A percentile compares a stretch with the other conserved stretches of the same genome.
phyloP scores from a whole-genome alignment of 1,140 invertebrate species.

The Coenobita brevimanus region DNA sequence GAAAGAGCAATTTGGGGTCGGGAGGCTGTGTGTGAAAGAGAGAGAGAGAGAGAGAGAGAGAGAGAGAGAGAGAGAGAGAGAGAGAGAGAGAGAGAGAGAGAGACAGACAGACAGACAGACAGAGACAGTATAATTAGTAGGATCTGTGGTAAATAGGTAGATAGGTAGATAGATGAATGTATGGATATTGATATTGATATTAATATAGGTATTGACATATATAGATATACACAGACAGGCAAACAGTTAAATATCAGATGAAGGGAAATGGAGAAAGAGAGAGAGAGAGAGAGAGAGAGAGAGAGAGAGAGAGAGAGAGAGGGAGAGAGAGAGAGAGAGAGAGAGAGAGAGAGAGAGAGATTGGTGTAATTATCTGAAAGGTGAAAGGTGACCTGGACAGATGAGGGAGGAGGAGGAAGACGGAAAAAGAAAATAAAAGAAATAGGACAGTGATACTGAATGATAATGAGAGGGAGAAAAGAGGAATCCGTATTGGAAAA shows the following conservation, averaged over 20 bases:
- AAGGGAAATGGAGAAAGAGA: not conserved
- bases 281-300: conserved; percentile 1
- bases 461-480: not conserved
- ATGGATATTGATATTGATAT: not conserved
- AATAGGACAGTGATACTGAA: not conserved
- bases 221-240: not conserved
- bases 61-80: conserved; percentile 18
- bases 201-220: not conserved
- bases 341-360: not conserved
- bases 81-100: conserved; percentile 1
- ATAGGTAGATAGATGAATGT: too few relatives aligned
- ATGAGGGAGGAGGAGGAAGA: not conserved
- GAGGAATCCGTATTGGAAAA: not conserved
- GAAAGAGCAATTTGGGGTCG: not conserved
- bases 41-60: conserved; percentile 22
- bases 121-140: not conserved
- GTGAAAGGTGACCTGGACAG: not conserved
- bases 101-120: not conserved
- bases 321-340: not conserved
- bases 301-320: conserved; percentile 1
- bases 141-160: too few relatives aligned
- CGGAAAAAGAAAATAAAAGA: not conserved
- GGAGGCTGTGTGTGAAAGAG: too few relatives aligned
- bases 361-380: not conserved
- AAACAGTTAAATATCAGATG: not conserved